These are phyloP conservation scores for Leptodactylus fuscus DNA, from an alignment of 2,113 vertebrate genomes.

Conservation along the genomic window DNA sequence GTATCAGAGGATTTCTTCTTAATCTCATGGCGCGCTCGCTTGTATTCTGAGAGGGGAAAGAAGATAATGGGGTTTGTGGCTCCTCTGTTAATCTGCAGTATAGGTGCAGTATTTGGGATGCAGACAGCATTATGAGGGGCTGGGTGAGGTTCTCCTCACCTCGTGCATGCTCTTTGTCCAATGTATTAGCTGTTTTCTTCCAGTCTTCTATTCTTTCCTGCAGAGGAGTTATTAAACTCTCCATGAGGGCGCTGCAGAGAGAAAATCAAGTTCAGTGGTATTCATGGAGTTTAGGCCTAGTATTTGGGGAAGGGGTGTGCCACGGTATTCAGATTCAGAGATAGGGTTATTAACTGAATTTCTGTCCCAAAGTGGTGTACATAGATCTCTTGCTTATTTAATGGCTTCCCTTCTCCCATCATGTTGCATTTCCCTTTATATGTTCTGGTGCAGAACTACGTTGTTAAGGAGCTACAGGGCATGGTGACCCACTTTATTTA, in stretches of 20 bases:
- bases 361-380: too few species aligned
- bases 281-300: too few species aligned
- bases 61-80: background rate
- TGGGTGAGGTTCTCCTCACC: conserved; percentile 68
- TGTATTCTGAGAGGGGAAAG: conserved; percentile 85
- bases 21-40: conserved; percentile 95
- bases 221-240: conserved; percentile 93
- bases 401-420: too few species aligned
- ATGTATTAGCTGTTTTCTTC: conserved; percentile 91
- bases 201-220: conserved; percentile 97
- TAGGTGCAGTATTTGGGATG: background rate
- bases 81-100: background rate
- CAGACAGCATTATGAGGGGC: background rate
- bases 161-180: conserved; percentile 97
- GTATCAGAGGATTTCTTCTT: conserved; percentile 97
- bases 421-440: too few species aligned
- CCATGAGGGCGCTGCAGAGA: conserved; percentile 83
- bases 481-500: too few species aligned
- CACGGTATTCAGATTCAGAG: too few species aligned
- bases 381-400: too few species aligned
- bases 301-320: too few species aligned
- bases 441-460: too few species aligned
- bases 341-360: too few species aligned
- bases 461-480: too few species aligned
- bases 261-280: background rate